phyloP scores from a whole-genome alignment of 2,797 vertebrate genomes.

The Spinibarbus caldwelli region DNA sequence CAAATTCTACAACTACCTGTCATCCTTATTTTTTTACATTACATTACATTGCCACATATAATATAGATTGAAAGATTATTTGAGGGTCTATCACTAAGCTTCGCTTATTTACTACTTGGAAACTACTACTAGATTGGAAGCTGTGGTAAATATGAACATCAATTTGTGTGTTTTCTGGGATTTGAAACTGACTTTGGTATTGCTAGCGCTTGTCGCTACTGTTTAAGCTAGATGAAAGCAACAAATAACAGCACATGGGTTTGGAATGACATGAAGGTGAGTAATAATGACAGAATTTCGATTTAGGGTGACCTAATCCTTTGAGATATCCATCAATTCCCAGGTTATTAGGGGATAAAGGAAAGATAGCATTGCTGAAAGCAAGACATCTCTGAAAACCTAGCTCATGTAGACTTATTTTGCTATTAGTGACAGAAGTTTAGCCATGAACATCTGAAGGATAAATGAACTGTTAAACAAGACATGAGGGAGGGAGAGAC shows the following conservation, averaged over 20 bases:
- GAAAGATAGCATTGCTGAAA: conserved; percentile 7
- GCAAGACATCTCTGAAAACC: background rate
- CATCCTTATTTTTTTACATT: background rate
- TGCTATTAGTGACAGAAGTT: conserved; percentile 47
- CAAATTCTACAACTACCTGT: background rate
- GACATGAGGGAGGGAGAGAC: conserved; percentile 13
- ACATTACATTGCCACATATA: background rate
- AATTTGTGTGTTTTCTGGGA: background rate
- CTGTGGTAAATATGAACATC: background rate
- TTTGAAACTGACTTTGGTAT: background rate
- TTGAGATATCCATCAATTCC: background rate
- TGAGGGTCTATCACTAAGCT: no score
- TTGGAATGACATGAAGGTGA: background rate
- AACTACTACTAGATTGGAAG: background rate
- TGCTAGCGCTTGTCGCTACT: background rate
- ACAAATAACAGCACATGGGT: background rate
- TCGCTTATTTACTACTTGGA: background rate
- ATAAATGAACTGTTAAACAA: conserved; percentile 47
- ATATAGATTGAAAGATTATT: background rate
- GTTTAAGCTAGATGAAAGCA: background rate
- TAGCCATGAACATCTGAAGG: conserved; percentile 31
- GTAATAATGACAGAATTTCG: conserved; percentile 4
- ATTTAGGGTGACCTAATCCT: conserved; percentile 5
- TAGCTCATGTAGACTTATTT: conserved; percentile 33
- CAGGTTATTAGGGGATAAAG: conserved; percentile 13